Base-by-base conservation (phyloP, 2,797 vertebrate species). In the Diglossa cyanea region DNA sequence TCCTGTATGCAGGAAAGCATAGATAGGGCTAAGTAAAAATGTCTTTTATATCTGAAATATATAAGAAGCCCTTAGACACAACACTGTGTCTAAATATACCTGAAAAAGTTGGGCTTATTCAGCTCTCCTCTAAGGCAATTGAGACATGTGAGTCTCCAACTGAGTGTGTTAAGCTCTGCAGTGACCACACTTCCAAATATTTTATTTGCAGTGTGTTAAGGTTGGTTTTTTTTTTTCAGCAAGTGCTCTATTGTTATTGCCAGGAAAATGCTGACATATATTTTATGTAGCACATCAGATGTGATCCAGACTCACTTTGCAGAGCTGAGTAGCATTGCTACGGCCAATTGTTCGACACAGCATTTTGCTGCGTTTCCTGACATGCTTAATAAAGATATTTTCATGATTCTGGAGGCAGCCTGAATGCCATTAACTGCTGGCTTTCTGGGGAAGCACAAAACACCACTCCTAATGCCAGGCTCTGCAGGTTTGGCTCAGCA, bases 351-450 rank as follows among this genome's bases (percentile, higher is more conserved):
- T 96, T 95, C 75, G 7, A 61, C 74, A 65, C 88, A 58, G 86
- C 84, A 10, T 65, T 96, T 83, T 26, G 72, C 91, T 92, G 11
- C 47, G 50, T 94, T 88, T 82, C 35, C 96, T 94, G 94, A 93
- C 94, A 90, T 75, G 86, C 92, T 96, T 96, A 95, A 96, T 96
- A 96, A 96, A 97, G 95, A 96, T 91, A 74, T 91, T 94, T 72
- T 47, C 96, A 53, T 94, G 86, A 93, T 77, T 77, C 75, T 44
- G 26, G 62, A 72, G 88, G 94, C 84, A 72, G 72, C 35, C 93
- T 80, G 95, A 96, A 94, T 96, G 93, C 95, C 86, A 91, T 92
- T 91, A 94, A 71, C 74, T 90, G 86, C 93, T 72, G 93, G 42
- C 86, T 94, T 91, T 90, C 71, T 37, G 66, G 93, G 68, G 66